Evolutionary conservation across 2,113 vertebrate species (phyloP).

Genomic region (Synodontis membranacea): DNA sequence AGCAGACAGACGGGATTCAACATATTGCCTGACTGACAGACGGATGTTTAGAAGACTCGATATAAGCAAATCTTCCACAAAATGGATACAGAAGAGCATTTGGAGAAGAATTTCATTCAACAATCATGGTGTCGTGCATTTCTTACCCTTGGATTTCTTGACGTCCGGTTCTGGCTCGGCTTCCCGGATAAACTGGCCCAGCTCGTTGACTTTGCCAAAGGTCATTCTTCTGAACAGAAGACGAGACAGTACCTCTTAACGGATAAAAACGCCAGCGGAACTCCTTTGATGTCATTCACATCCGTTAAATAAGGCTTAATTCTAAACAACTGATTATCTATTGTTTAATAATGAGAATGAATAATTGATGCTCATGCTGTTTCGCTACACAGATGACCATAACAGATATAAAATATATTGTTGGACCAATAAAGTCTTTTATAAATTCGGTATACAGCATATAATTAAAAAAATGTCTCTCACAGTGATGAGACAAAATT

Average conservation of each 20-base stretch:
- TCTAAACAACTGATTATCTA: not conserved
- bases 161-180: slow-evolving; percentile 97
- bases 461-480: not conserved
- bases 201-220: slow-evolving; percentile 94
- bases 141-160: slow-evolving; percentile 95
- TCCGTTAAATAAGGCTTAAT: not conserved
- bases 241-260: slow-evolving; percentile 42
- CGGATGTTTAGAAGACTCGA: not conserved
- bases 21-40: not conserved
- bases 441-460: not conserved
- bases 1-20: not conserved
- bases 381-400: not conserved
- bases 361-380: not conserved
- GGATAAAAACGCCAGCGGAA: not conserved
- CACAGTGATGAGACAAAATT: not conserved
- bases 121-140: not conserved
- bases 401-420: not conserved
- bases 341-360: too few relatives aligned
- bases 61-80: not conserved
- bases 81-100: not conserved
- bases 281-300: not conserved
- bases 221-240: slow-evolving; percentile 87
- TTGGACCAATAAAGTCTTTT: not conserved
- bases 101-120: not conserved
- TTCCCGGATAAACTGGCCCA: slow-evolving; percentile 97